These are phyloP conservation scores for Dryoscopus gambensis DNA, from an alignment of 2,113 vertebrate genomes.

Conservation along the genomic window DNA sequence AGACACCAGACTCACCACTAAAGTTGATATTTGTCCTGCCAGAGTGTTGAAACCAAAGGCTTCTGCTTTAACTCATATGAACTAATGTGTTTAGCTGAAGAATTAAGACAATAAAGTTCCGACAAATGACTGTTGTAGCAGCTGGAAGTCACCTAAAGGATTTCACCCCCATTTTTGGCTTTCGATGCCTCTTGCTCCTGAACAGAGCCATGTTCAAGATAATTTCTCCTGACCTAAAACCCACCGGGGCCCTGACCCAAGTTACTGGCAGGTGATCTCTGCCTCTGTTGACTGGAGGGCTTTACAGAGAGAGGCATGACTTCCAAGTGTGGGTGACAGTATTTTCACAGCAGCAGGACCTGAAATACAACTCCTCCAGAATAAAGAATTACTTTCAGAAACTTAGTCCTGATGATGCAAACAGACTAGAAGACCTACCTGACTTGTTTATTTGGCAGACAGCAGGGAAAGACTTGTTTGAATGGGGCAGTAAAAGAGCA, in stretches of 20 bases:
- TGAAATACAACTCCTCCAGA: not conserved
- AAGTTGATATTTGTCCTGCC: not conserved
- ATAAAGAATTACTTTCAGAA: conserved; percentile 19
- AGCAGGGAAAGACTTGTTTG: not conserved
- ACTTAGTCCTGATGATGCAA: not conserved
- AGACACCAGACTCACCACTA: not conserved
- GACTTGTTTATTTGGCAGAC: not conserved
- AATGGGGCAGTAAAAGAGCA: not conserved
- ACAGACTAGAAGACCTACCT: not conserved
- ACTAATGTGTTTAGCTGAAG: not conserved
- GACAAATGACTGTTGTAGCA: not conserved
- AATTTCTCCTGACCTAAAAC: not conserved
- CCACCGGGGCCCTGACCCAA: not conserved
- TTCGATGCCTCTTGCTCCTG: not conserved
- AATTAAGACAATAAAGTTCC: not conserved
- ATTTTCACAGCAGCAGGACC: not conserved
- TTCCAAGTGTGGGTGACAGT: not conserved
- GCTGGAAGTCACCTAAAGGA: not conserved
- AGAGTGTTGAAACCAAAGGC: not conserved
- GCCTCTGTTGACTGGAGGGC: not conserved
- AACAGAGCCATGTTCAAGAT: not conserved
- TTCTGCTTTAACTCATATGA: not conserved
- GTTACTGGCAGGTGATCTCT: not conserved
- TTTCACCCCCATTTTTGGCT: not conserved
- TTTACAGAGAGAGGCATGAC: not conserved